These are phyloP conservation scores for Chloroclystis v-ata DNA, from an alignment of 2,888 invertebrate genomes.

Conservation along the genomic window DNA sequence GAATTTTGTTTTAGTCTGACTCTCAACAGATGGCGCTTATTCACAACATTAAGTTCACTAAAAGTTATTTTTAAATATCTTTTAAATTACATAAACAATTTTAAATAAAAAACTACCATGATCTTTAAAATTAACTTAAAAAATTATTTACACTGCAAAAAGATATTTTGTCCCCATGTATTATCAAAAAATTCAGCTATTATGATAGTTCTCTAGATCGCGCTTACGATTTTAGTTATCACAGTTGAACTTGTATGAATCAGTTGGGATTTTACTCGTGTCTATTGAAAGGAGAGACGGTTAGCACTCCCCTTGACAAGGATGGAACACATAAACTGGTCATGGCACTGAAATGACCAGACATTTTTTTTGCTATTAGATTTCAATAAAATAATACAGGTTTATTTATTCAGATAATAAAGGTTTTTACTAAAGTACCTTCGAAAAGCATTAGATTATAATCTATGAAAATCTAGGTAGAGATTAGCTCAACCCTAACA, in stretches of 20 bases:
- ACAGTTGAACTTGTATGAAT: conserved; percentile 24
- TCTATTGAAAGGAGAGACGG: conserved; percentile 99
- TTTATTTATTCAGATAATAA: too few relatives aligned
- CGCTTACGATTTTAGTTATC: conserved; percentile 31
- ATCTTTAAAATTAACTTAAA: background rate
- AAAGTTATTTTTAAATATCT: too few relatives aligned
- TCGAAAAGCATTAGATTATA: too few relatives aligned
- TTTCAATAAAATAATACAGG: background rate
- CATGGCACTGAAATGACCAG: conserved; percentile 52
- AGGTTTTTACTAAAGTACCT: too few relatives aligned
- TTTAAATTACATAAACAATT: background rate
- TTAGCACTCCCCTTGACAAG: conserved; percentile 98
- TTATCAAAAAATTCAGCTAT: conserved; percentile 4
- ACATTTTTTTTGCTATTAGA: conserved; percentile 39
- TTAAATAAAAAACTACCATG: background rate
- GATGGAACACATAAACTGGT: conserved; percentile 81
- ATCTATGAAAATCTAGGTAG: background rate
- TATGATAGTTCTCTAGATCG: conserved; percentile 29
- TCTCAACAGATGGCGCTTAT: too few relatives aligned
- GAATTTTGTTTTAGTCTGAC: too few relatives aligned
- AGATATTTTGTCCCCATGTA: too few relatives aligned
- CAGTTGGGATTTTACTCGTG: conserved; percentile 67
- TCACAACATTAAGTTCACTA: too few relatives aligned
- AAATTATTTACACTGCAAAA: conserved; percentile 12
- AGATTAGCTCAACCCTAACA: too few relatives aligned